phyloP scores from a whole-genome alignment of 2,113 vertebrate species.

The Pyrgilauda ruficollis region DNA sequence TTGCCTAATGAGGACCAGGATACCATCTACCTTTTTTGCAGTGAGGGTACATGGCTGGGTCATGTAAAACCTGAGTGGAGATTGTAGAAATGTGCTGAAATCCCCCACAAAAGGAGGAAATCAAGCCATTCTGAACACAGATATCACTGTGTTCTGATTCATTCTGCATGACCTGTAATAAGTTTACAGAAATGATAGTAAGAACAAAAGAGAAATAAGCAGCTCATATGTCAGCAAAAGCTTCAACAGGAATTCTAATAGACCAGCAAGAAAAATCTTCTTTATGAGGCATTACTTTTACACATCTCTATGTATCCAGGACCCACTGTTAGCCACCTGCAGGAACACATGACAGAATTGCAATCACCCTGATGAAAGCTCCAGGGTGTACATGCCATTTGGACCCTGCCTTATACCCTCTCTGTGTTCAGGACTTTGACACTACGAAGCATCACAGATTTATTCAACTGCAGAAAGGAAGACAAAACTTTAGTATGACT shows the following conservation, averaged over 20 bases:
- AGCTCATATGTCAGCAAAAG: neutral
- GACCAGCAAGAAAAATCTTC: neutral
- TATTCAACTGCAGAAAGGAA: neutral
- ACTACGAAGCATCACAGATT: neutral
- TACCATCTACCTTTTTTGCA: neutral
- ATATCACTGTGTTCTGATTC: neutral
- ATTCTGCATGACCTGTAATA: neutral
- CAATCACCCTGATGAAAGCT: neutral
- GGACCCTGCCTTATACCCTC: neutral
- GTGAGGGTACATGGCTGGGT: neutral
- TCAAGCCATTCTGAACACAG: neutral
- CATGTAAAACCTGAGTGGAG: neutral
- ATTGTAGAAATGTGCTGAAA: neutral
- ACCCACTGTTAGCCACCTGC: neutral
- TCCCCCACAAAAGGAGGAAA: neutral
- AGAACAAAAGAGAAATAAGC: neutral
- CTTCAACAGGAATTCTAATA: neutral
- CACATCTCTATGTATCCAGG: neutral
- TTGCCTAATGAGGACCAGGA: neutral
- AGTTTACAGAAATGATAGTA: neutral
- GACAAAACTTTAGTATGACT: neutral
- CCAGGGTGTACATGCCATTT: neutral
- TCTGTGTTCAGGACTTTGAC: neutral
- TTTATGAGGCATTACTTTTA: neutral
- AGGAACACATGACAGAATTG: fast-evolving